Base-by-base conservation (phyloP, 2,888 invertebrate genomes). In the Gordius sp. region DNA sequence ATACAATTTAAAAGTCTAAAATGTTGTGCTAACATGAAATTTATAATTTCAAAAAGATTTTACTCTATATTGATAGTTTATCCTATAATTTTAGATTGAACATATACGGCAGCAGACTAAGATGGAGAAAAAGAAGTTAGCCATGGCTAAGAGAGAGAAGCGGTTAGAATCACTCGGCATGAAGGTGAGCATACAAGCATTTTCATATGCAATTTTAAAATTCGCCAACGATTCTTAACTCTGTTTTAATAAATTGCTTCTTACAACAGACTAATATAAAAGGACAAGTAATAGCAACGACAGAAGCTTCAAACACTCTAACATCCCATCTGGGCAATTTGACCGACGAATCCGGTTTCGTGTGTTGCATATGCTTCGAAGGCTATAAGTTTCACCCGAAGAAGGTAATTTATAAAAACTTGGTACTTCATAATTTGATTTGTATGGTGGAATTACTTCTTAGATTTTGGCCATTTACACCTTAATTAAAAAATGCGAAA, bases 141-240 rank as follows among this genome's bases (percentile, higher is more conserved):
- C 93, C 0, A 93, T 93, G 93, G 89, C 87, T 1, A 91, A 89
- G 72, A 76, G 93, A 55, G 84, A 89, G 68, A 84, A 89, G 63
- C 91, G 93, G 66, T 74, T 97, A 24, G 85, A 84, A 60, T 86
- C 86, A 23, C 74, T 93, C 58, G 91, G 91, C 59, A 75, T 75
- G 74, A 68, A 65, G 60, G 68, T 71, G 59, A 62, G 67, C 60
- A 58, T 59, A 59, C 56, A 55, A 8, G 56, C 24, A 26, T 18
- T 57, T 58, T 57, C 13, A 56, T 57, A 16, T 55, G 8, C 58
- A 57, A 13, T 57, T 16, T 16, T 16, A 56, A 8, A 16, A 56
- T 57, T 8, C 55, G 41, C 41, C n/a, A n/a, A n/a, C n/a, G n/a
- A n/a, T n/a, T n/a, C n/a, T n/a, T 13, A 2, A 16, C 27, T 58